A percentile compares a stretch with the other conserved stretches of the same genome.
phyloP scores from a whole-genome alignment of 2,888 invertebrate genomes.

The Drosophila flavopinicola region DNA sequence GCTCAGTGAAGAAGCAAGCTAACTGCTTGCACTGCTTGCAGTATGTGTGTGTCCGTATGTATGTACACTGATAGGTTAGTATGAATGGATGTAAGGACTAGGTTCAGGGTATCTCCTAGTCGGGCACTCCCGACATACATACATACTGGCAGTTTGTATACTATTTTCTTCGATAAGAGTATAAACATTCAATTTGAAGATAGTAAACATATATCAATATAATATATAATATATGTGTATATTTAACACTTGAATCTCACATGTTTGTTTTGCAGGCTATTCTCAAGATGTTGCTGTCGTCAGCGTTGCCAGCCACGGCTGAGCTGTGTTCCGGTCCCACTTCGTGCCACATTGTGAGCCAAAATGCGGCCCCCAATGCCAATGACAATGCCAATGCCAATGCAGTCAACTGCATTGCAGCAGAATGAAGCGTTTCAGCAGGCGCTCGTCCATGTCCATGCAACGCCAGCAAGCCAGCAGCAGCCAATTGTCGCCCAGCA shows the following conservation, averaged over 20 bases:
- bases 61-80: too few species aligned
- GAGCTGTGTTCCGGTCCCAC: slow-evolving; percentile 44
- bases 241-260: background rate
- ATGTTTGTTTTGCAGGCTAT: slow-evolving; percentile 39
- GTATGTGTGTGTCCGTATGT: too few species aligned
- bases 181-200: too few species aligned
- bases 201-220: background rate
- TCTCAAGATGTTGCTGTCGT: slow-evolving; percentile 65
- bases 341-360: slow-evolving; percentile 24
- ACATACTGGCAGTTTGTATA: too few species aligned
- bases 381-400: too few species aligned
- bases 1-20: too few species aligned
- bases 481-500: slow-evolving; percentile 33
- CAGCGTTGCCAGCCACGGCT: slow-evolving; percentile 59
- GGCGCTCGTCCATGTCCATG: slow-evolving; percentile 43
- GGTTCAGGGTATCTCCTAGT: too few species aligned
- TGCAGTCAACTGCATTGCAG: slow-evolving; percentile 79
- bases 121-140: too few species aligned
- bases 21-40: too few species aligned
- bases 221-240: background rate
- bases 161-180: too few species aligned
- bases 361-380: slow-evolving; percentile 81
- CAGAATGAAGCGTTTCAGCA: slow-evolving; percentile 70
- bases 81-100: too few species aligned
- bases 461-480: slow-evolving; percentile 49